phyloP scores from a whole-genome alignment of 2,113 vertebrate genomes.

The Sylvicapra grimmia region DNA sequence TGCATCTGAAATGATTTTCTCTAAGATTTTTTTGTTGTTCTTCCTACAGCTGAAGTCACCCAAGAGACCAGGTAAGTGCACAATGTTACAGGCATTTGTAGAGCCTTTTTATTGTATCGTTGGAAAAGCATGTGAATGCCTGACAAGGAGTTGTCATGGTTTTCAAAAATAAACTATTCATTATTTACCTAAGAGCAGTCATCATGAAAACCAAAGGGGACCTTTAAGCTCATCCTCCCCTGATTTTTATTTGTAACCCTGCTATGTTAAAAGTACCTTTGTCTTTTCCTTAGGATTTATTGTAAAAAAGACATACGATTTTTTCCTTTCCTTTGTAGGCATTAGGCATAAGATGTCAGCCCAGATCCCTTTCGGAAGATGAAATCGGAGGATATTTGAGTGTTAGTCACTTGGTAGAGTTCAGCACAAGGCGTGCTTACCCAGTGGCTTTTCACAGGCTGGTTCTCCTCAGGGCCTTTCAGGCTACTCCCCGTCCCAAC shows the following conservation, averaged over 20 bases:
- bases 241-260: background rate
- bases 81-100: background rate
- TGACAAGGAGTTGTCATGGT: background rate
- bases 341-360: background rate
- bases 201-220: background rate
- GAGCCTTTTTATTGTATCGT: background rate
- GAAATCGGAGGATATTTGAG: background rate
- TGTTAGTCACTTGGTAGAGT: background rate
- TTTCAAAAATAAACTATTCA: background rate
- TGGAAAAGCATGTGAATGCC: background rate
- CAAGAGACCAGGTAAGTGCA: constrained; percentile 92
- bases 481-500: background rate
- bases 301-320: background rate
- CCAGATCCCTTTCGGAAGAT: background rate
- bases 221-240: background rate
- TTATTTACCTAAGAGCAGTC: background rate
- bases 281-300: background rate
- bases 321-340: background rate
- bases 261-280: background rate
- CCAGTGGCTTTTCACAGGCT: background rate
- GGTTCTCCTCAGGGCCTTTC: background rate
- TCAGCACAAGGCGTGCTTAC: background rate
- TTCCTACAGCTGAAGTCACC: constrained; percentile 93
- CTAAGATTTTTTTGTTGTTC: constrained; percentile 74
- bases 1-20: constrained; percentile 49